Percentiles rank a stretch among this genome's conserved stretches.
Evolutionary conservation across 1,140 invertebrate species (phyloP).

Genomic region (Drosophila repletoides): DNA sequence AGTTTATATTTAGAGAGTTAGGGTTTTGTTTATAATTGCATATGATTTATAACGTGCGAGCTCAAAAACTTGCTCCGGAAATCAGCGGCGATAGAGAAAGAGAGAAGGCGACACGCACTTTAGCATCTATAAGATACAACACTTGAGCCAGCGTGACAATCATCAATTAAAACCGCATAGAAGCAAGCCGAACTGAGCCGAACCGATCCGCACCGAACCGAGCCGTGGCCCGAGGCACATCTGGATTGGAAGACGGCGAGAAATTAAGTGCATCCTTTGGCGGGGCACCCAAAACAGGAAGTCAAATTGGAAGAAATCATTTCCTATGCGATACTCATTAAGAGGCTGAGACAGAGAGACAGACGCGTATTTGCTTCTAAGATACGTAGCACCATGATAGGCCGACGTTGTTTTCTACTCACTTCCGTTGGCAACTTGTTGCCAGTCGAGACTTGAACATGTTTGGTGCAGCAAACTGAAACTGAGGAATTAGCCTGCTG

Average conservation of each 20-base stretch:
- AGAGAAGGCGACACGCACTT: slow-evolving; percentile 12
- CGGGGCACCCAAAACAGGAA: slow-evolving; percentile 40
- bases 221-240: too few relatives aligned
- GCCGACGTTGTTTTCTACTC: slow-evolving; percentile 36
- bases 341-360: not conserved
- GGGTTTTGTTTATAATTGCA: slow-evolving; percentile 50
- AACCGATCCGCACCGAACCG: too few relatives aligned
- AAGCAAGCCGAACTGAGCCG: too few relatives aligned
- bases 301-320: slow-evolving; percentile 53
- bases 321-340: slow-evolving; percentile 53
- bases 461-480: slow-evolving; percentile 28
- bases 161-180: slow-evolving; percentile 1
- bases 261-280: slow-evolving; percentile 46
- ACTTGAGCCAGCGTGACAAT: slow-evolving; percentile 4
- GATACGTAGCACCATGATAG: not conserved
- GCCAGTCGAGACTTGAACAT: slow-evolving; percentile 39
- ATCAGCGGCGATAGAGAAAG: not conserved
- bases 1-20: slow-evolving; percentile 37
- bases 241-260: too few relatives aligned
- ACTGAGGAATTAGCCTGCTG: slow-evolving; percentile 62
- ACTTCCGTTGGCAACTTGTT: slow-evolving; percentile 66
- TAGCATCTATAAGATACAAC: slow-evolving; percentile 15
- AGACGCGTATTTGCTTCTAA: not conserved
- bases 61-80: not conserved
- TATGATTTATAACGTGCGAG: slow-evolving; percentile 12